Base-by-base conservation (phyloP, 92 coral and sea anemone species). In the Phenganax marumi region DNA sequence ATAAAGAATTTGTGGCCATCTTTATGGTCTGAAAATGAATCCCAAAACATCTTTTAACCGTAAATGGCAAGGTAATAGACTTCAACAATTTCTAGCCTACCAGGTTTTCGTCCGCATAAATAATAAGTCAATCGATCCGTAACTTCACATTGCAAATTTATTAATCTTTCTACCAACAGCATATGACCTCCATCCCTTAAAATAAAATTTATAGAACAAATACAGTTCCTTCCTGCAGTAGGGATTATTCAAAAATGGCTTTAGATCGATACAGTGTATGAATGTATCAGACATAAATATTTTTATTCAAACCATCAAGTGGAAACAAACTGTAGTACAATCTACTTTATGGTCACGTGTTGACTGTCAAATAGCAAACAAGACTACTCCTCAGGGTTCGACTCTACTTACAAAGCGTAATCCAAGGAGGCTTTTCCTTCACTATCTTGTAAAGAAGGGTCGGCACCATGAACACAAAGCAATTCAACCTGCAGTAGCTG, bases 401-500 rank as follows among this genome's bases (percentile, higher is more conserved):
- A 50, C 66, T 52, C 13, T 61, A 86, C 92, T 88, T 79, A 95
- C 98, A 95, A 48, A 49, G 98, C 98, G 87, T 85, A 92, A 65
- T 95, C 98, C 52, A 91, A 91, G 39, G 93, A 95, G 12, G 98
- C 78, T 76, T 95, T 95, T 12, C 95, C 98, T 75, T 87, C 93
- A 17, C 88, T 80, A 85, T 95, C 98, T 53, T 89, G 84, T 51
- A 89, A 83, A 3, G 93, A 89, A 24, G 98, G 98, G 53, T 95
- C 98, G 43, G 98, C 98, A 22, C 98, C 98, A 88, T 95, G 98
- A 10, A 95, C 98, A 70, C 92, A 92, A 16, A 95, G 90, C 48
- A 95, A 86, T 56, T 95, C 98, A 64, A 91, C 95, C 79, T 95
- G 98, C 3, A 89, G 84, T 25, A 93, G 87, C 83, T 95, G 98